phyloP scores from a whole-genome alignment of 1,140 invertebrate genomes.

The Sipha flava region DNA sequence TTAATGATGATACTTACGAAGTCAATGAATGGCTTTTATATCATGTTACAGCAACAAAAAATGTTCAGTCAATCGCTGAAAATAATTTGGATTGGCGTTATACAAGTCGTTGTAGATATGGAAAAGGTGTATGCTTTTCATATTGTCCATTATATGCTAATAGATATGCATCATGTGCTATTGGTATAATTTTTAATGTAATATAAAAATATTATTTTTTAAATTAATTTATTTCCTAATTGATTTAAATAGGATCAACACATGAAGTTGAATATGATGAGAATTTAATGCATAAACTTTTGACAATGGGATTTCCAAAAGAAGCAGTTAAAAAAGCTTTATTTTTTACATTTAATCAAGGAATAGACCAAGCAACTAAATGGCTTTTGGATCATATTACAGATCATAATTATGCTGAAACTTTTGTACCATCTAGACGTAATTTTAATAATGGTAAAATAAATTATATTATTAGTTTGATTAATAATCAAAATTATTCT shows the following conservation, averaged over 20 bases:
- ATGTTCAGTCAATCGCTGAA: background rate
- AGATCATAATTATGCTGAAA: background rate
- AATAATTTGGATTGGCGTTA: conserved; percentile 3
- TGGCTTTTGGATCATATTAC: conserved; percentile 14
- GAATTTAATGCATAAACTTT: background rate
- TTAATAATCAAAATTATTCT: background rate
- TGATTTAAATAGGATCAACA: background rate
- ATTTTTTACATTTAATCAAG: background rate
- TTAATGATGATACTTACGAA: background rate
- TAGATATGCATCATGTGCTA: background rate
- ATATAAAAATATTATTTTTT: background rate
- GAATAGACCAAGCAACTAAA: background rate
- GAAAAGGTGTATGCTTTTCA: conserved; percentile 8
- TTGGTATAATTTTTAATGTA: background rate
- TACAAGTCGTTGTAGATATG: background rate
- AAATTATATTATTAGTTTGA: background rate
- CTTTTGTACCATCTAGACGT: background rate
- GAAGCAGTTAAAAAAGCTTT: conserved; percentile 6
- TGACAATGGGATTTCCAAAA: background rate
- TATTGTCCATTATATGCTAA: conserved; percentile 12
- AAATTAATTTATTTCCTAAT: background rate
- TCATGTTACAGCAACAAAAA: background rate
- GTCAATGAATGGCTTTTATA: background rate
- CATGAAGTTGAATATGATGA: background rate
- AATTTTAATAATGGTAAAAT: background rate